Base-by-base conservation (phyloP, 2,797 vertebrate species). In the Cyclopterus lumpus region DNA sequence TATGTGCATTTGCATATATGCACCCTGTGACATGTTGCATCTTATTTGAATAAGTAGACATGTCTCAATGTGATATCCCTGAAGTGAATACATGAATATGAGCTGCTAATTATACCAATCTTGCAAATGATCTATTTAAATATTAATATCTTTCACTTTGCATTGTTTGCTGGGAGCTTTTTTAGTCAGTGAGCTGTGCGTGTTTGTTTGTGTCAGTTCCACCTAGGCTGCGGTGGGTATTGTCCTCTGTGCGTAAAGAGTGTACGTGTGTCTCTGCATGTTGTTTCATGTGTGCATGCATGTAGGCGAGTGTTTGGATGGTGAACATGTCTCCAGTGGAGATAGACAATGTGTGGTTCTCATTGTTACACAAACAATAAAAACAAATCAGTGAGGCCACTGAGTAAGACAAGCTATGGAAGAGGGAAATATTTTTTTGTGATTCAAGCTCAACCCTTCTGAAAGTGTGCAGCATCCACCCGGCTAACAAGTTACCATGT, bases 21-120 rank as follows among this genome's bases (percentile, higher is more conserved):
- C 91, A 86, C 88, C 79, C 91, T 68, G 89, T 93, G 94, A 94
- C 93, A 93, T 90, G 90, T 93, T 93, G 91, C 85, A 92, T 94
- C 88, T 88, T 89, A 92, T 95, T 93, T 92, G 88, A 92, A 92
- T 90, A 90, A 92, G 90, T 86, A 88, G 92, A 94, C 89, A 87
- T 94, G 91, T 93, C 92, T 92, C 88, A 86, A 90, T 92, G 93
- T 93, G 90, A 92, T 93, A 91, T 94, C 88, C 90, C 91, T 79
- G 85, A 94, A 90, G 90, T 93, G 91, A 94, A 95, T 94, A 91
- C 92, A 95, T 94, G 93, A 94, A 94, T 95, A 93, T 93, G 93
- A 94, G 89, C 46, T 53, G 72, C 90, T 95, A 95, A 95, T 95
- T 95, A 95, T 91, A 92, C 88, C 90, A 92, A 93, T 94, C 91